Evolutionary conservation across 2,113 vertebrate species (phyloP), one percentile per base, ranked within the genome.

Genomic region (Hymenochirus boettgeri): DNA sequence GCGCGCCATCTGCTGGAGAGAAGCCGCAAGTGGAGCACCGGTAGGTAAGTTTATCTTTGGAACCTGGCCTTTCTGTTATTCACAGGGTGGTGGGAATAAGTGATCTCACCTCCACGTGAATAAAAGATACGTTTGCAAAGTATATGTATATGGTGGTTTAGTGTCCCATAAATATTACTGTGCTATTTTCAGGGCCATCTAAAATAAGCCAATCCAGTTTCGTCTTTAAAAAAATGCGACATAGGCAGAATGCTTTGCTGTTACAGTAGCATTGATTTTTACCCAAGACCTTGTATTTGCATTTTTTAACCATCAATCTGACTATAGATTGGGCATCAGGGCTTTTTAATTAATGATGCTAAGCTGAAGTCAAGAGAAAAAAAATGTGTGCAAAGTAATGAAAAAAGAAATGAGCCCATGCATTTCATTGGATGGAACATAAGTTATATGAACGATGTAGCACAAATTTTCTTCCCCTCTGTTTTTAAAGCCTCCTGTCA

Each of bases 311-410:
- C 52, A 69, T 69, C 65, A 69, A 69, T 60, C 39, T 57, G n/a
- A 23, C 31, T 50, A 60, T 69, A 37, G 65, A 60, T 69, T 60
- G 65, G 65, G 57, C 65, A 69, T 60, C 46, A 60, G 47, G 65
- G 42, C 56, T 60, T 69, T 69, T 50, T 59, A 59, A 69, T 69
- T 69, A 69, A 69, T 69, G 65, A 69, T 52, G 56, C 47, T 50
- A 69, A 47, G 60, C 50, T 60, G 55, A 60, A 69, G 64, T 58
- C 46, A 39, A 39, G 64, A 46, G 24, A 27, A 56, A 25, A 57
- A 59, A 21, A 26, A 59, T 27, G 31, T 39, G 56, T 58, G 45
- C 55, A 58, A 57, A 48, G 35, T 37, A 55, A 57, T 57, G 62
- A 27, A 65, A 57, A 57, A 23, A 37, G 39, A 58, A 66, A 59